Evolutionary conservation across 2,797 vertebrate species (phyloP).

Genomic region (Ctenopoma kingsleyae): DNA sequence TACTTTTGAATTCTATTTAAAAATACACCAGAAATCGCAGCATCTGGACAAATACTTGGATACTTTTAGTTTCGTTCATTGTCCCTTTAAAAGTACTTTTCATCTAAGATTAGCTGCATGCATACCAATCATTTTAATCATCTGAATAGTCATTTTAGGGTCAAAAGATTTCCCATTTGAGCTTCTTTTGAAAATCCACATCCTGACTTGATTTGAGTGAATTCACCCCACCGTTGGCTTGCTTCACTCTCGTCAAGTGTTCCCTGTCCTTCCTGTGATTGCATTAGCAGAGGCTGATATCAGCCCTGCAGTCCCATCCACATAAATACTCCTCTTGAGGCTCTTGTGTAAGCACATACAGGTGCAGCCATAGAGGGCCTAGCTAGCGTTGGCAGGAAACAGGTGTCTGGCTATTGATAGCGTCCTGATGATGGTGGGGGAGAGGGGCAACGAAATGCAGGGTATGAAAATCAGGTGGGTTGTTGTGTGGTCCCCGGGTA

Average conservation of each 20-base stretch:
- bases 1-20: constrained; percentile 5
- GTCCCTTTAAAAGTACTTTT: constrained; percentile 43
- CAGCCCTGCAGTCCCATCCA: constrained; percentile 75
- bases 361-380: constrained; percentile 82
- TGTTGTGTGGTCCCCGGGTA: constrained; percentile 78
- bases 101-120: constrained; percentile 34
- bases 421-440: constrained; percentile 64
- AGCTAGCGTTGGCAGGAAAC: constrained; percentile 88
- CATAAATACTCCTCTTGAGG: constrained; percentile 74
- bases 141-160: constrained; percentile 68
- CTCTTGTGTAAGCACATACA: constrained; percentile 85
- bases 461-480: constrained; percentile 89
- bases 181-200: constrained; percentile 75
- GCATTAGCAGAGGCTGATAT: constrained; percentile 74
- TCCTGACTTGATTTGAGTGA: constrained; percentile 77
- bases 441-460: constrained; percentile 73
- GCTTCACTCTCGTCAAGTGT: constrained; percentile 71
- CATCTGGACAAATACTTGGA: constrained; percentile 48
- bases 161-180: constrained; percentile 69
- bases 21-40: constrained; percentile 10
- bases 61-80: constrained; percentile 14
- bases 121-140: constrained; percentile 63
- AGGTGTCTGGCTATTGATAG: constrained; percentile 92
- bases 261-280: constrained; percentile 83
- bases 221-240: constrained; percentile 74